phyloP scores from a whole-genome alignment of 2,113 vertebrate species.

The Chlorocebus sabaeus region DNA sequence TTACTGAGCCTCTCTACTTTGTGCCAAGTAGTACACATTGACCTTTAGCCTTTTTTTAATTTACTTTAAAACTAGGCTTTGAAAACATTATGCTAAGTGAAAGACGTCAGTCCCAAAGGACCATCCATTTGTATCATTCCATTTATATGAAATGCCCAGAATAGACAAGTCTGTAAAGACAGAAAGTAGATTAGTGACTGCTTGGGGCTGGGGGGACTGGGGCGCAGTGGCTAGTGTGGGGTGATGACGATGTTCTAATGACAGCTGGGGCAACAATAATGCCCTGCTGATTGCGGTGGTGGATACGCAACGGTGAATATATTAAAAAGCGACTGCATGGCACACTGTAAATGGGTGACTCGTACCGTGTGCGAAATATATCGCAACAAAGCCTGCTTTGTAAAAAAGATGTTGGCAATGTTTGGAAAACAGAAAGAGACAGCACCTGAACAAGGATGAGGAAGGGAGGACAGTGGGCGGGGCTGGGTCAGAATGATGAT shows the following conservation, averaged over 20 bases:
- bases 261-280: neutral
- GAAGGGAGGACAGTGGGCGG: fast-evolving
- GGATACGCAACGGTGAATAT: neutral
- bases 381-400: neutral
- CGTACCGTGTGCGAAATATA: neutral
- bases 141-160: neutral
- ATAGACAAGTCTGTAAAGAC: neutral
- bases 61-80: neutral
- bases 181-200: neutral
- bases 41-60: neutral
- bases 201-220: neutral
- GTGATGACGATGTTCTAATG: neutral
- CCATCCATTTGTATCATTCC: neutral
- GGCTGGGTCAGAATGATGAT: neutral
- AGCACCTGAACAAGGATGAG: neutral
- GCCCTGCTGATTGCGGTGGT: neutral
- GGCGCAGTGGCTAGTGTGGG: neutral
- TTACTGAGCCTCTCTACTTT: neutral
- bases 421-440: neutral
- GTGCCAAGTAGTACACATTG: neutral
- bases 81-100: neutral
- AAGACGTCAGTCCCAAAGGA: neutral
- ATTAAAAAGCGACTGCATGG: neutral
- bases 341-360: neutral
- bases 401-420: neutral